Base-by-base conservation (phyloP, 1,140 invertebrate genomes). In the Diprion similis region DNA sequence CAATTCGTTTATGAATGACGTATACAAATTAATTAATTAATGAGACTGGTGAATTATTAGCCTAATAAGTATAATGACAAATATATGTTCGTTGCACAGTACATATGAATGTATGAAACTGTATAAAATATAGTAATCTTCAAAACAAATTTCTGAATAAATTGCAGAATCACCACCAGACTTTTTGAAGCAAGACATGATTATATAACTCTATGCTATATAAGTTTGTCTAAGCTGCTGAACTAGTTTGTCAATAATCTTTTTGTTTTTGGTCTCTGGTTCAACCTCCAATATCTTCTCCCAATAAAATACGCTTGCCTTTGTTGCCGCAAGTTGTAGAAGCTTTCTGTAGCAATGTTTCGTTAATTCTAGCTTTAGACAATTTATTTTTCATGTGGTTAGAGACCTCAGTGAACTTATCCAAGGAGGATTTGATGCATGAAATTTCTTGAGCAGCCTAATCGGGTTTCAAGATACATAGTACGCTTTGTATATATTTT, bases 241-340 rank as follows among this genome's bases (percentile, higher is more conserved):
- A 17, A 51, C 17, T n/a, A 72, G 67, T 18, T 46, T 18, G 46
- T 51, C n/a, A 13, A 73, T 48, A 19, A 68, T 64, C 24, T 69
- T 73, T n/a, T n/a, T 48, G 51, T 47, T 73, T 68, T 73, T 73
- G 18, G 71, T 73, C 66, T n/a, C 72, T 45, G 11, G 72, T 66
- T 48, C 48, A 47, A 46, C 72, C 72, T 47, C n/a, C 1, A 13
- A 73, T 48, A 73, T 68, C 66, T 66, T 73, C 72, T 18, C 46
- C 72, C 15, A 73, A 46, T 48, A 73, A 69, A 10, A 73, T 9
- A 17, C 37, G 15, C 15, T 68, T 66, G 45, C n/a, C 67, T 73
- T 68, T n/a, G 10, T 47, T 66, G 37, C 64, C 66, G 48, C 51
- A 64, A 8, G 46, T 6, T 24, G 6, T 17, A n/a, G 18, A 73